Evolutionary conservation across 2,797 vertebrate genomes (phyloP).

Genomic region (Falco berigora): DNA sequence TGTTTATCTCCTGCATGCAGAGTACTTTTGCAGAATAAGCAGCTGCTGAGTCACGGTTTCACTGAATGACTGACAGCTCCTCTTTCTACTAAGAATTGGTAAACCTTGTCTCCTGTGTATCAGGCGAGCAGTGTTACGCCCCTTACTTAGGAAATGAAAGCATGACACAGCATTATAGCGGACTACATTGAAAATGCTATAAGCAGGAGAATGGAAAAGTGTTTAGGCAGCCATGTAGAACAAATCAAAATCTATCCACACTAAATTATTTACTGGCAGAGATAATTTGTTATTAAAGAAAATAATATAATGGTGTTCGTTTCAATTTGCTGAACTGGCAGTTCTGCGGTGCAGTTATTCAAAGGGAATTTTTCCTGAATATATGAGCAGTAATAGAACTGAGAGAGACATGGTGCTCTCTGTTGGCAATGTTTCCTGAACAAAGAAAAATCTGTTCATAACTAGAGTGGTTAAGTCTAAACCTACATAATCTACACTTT

Average conservation of each 20-base stretch:
- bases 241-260: not conserved
- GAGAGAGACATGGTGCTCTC: not conserved
- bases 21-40: not conserved
- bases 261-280: not conserved
- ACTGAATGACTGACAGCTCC: not conserved
- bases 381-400: not conserved
- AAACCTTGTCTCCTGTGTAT: not conserved
- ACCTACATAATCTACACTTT: slow-evolving; percentile 7
- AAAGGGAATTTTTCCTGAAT: not conserved
- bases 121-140: not conserved
- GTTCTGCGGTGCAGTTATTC: not conserved
- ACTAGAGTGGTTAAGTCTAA: not conserved
- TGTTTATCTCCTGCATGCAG: slow-evolving; percentile 4
- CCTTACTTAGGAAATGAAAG: slow-evolving; percentile 13
- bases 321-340: not conserved
- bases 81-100: not conserved
- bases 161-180: slow-evolving; percentile 2
- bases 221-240: not conserved
- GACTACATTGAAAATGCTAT: not conserved
- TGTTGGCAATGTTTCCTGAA: not conserved
- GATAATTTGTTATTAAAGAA: not conserved
- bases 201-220: not conserved
- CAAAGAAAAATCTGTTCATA: not conserved
- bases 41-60: slow-evolving; percentile 46
- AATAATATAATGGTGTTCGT: not conserved